These are phyloP conservation scores for Agriopis marginaria DNA, from an alignment of 2,888 invertebrate species.

Conservation along the genomic window DNA sequence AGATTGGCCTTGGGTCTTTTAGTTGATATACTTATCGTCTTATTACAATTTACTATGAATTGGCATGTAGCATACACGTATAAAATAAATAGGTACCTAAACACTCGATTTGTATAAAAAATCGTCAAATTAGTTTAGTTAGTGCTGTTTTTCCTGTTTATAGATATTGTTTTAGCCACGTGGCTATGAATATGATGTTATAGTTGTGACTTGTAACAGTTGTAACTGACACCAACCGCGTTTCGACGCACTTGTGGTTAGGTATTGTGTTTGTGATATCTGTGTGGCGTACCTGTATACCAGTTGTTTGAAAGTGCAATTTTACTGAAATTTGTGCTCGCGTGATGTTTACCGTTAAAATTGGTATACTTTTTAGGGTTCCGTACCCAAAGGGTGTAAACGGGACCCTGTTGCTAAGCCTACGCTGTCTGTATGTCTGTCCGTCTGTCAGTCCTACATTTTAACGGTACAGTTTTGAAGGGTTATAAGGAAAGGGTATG, in stretches of 20 bases:
- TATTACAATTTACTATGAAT: neutral
- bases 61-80: neutral
- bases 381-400: no score
- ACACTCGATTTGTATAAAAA: neutral
- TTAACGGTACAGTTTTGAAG: no score
- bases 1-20: no score
- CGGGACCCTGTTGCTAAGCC: no score
- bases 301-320: no score
- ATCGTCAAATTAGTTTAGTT: neutral
- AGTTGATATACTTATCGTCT: neutral
- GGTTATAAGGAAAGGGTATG: no score
- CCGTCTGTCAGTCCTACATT: no score
- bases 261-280: neutral
- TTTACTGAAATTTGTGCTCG: no score
- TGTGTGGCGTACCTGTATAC: no score
- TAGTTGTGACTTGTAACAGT: constrained; percentile 30
- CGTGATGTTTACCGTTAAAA: no score
- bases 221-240: constrained; percentile 32
- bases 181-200: constrained; percentile 9
- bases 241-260: constrained; percentile 16
- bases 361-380: no score
- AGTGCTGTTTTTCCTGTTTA: constrained; percentile 4
- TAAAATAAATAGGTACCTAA: neutral
- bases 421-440: no score
- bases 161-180: neutral